Base-by-base conservation (phyloP, 2,113 vertebrate genomes). In the Entelurus aequoreus region DNA sequence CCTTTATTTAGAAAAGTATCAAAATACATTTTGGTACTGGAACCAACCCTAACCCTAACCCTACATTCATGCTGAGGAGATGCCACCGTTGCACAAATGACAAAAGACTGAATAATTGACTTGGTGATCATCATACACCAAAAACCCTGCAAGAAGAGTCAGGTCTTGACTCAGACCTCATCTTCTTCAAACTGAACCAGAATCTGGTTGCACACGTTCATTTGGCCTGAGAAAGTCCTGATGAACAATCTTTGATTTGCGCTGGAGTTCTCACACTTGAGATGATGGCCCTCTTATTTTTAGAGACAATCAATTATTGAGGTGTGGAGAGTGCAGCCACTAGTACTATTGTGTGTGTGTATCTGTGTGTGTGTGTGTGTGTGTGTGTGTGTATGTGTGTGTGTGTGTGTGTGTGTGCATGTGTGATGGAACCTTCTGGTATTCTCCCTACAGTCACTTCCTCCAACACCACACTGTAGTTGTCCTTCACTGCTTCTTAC, bases 241-340 rank as follows among this genome's bases (percentile, higher is more conserved):
- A 40, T 63, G 71, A 73, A 61, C 63, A 71, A 68, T 75, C 72
- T 76, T 60, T 64, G 73, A 75, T 80, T 19, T 82, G 67, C 84
- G 61, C 74, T 72, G 46, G 59, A 73, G 72, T 52, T 44, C 66
- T 60, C 59, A 69, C 79, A 71, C 82, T 79, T 76, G 44, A 80
- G 85, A 87, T 84, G 82, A 86, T 84, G 82, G 74, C 77, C 73
- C 77, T 82, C 89, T 89, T 90, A 88, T 89, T 90, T 57, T 88
- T 88, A 86, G 87, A 48, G 48, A 52, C n/a, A 6, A 84, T 91
- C 67, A 88, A 91, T 91, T 83, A 91, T 91, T 90, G 75, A 91
- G 71, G 67, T 76, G 66, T 58, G 54, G 80, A 71, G 75, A 90
- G 86, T 88, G 88, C 84, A 87, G 65, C 16, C 40, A 77, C 66